Evolutionary conservation across 2,888 invertebrate species (phyloP).

Genomic region (Calameuta pallipes): DNA sequence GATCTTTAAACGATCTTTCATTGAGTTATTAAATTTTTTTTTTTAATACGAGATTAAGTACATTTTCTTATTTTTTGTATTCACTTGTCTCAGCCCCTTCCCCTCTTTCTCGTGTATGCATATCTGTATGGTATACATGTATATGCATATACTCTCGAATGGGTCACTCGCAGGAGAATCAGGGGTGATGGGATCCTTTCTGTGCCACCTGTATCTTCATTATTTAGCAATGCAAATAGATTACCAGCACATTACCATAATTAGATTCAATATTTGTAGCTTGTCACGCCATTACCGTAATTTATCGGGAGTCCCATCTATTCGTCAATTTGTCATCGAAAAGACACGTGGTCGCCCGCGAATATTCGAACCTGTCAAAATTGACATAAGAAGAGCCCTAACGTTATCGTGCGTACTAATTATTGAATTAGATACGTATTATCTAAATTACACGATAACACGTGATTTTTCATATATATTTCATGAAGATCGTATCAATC

Average conservation of each 20-base stretch:
- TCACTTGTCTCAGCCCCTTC: neutral
- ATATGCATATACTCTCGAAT: conserved; percentile 22
- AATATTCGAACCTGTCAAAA: neutral
- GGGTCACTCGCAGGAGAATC: conserved; percentile 46
- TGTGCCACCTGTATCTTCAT: conserved; percentile 55
- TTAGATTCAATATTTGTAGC: conserved; percentile 62
- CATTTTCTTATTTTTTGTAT: neutral
- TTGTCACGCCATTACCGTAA: conserved; percentile 54
- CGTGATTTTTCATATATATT: neutral
- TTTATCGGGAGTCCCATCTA: conserved; percentile 44
- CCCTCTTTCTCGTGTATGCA: neutral
- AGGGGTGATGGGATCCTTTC: conserved; percentile 44
- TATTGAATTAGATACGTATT: neutral
- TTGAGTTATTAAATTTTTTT: neutral
- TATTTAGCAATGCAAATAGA: conserved; percentile 57
- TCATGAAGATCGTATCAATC: neutral
- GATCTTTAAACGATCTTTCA: neutral
- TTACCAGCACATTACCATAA: conserved; percentile 57
- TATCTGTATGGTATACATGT: neutral
- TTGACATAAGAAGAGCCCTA: neutral
- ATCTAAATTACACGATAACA: neutral
- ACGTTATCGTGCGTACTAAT: neutral
- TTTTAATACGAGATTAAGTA: neutral
- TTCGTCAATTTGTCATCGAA: conserved; percentile 39
- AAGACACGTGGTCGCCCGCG: neutral